A percentile compares a stretch with the other conserved stretches of the same genome.
Evolutionary conservation across 2,888 invertebrate species (phyloP).

Genomic region (Odontomyia ornata): DNA sequence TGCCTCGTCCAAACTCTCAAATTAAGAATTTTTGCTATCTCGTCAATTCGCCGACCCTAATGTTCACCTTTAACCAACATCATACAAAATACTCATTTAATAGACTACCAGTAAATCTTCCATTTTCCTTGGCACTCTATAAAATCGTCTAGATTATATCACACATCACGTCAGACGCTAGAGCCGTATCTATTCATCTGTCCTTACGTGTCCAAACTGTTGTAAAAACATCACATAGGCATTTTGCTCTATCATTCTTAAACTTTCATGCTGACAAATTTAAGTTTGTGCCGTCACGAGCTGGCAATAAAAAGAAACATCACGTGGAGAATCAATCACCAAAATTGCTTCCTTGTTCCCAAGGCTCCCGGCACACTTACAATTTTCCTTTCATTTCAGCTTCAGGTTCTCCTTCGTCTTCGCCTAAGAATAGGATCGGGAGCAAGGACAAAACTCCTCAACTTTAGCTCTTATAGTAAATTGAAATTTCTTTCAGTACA

Average conservation of each 20-base stretch:
- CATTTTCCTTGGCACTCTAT: conserved; percentile 18
- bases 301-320: conserved; percentile 42
- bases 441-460: conserved; percentile 1
- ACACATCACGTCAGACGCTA: conserved; percentile 8
- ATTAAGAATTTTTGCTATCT: no score
- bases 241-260: conserved; percentile 1
- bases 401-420: not conserved
- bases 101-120: not conserved
- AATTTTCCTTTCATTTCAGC: conserved; percentile 8
- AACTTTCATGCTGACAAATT: conserved; percentile 33
- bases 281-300: conserved; percentile 38
- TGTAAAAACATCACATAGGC: not conserved
- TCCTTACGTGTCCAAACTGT: not conserved
- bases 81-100: not conserved
- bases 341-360: conserved; percentile 40
- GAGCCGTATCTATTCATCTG: not conserved
- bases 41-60: no score
- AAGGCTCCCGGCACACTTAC: conserved; percentile 4
- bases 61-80: not conserved
- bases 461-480: conserved; percentile 28
- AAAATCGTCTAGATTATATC: conserved; percentile 34
- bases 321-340: conserved; percentile 44
- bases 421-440: not conserved
- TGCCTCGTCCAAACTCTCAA: no score
- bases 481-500: conserved; percentile 36